Conservation (phyloP, 2,888 invertebrate species). For the Cerceris ruficornis region DNA sequence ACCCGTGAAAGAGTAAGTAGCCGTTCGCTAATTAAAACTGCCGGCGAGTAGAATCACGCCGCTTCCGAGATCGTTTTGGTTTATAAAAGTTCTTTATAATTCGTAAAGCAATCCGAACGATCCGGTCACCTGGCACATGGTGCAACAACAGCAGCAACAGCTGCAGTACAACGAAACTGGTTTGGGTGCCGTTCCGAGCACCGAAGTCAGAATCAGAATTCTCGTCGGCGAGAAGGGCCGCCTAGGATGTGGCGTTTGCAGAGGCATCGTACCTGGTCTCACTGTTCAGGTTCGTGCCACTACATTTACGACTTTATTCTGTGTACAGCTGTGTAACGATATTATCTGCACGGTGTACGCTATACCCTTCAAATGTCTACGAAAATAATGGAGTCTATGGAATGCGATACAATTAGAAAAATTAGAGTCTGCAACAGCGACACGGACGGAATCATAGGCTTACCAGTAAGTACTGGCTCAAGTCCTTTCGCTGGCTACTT, state of each 20-base stretch:
- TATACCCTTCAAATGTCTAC: too few species aligned
- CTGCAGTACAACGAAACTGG: slow-evolving; percentile 81
- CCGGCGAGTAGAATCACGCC: slow-evolving; percentile 1
- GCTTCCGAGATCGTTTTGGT: neutral
- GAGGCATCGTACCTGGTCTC: slow-evolving; percentile 78
- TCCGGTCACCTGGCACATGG: slow-evolving; percentile 92
- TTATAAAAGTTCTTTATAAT: slow-evolving; percentile 65
- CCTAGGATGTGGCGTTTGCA: slow-evolving; percentile 89
- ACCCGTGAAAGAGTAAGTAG: slow-evolving; percentile 94
- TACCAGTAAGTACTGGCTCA: too few species aligned
- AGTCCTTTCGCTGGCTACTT: too few species aligned
- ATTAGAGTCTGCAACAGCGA: too few species aligned
- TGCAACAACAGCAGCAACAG: slow-evolving; percentile 83
- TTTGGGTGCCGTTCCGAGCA: slow-evolving; percentile 84
- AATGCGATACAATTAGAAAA: too few species aligned
- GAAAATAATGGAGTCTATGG: too few species aligned
- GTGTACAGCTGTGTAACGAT: too few species aligned
- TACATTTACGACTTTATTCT: neutral
- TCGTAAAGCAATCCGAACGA: slow-evolving; percentile 87
- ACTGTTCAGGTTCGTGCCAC: slow-evolving; percentile 76
- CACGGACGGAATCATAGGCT: too few species aligned
- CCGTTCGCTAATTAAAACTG: slow-evolving; percentile 45
- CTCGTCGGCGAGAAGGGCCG: slow-evolving; percentile 92
- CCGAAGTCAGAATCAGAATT: slow-evolving; percentile 89
- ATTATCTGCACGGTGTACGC: too few species aligned